phyloP scores from a whole-genome alignment of 2,113 vertebrate genomes.

The Entelurus aequoreus region DNA sequence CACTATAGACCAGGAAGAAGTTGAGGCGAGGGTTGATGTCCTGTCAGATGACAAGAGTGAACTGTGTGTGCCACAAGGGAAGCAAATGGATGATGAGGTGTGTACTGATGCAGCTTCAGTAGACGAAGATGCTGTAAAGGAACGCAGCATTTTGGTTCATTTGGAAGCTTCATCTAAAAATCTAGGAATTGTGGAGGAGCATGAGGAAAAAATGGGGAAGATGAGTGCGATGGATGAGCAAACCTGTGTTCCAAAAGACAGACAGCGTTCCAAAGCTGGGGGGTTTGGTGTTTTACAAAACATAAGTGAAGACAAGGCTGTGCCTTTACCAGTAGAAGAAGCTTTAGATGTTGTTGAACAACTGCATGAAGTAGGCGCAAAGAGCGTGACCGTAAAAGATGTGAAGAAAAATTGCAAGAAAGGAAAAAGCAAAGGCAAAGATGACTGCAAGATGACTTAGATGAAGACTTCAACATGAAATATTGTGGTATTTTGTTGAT shows the following conservation, averaged over 20 bases:
- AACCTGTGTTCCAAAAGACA: not conserved
- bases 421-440: constrained; percentile 77
- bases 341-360: constrained; percentile 23
- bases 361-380: constrained; percentile 20
- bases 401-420: constrained; percentile 61
- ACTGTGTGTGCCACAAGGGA: not conserved
- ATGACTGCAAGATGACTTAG: constrained; percentile 84
- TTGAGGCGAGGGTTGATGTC: constrained; percentile 26
- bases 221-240: constrained; percentile 1
- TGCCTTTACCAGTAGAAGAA: constrained; percentile 15
- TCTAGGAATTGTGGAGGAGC: constrained; percentile 1
- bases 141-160: constrained; percentile 1
- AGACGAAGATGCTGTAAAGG: constrained; percentile 11
- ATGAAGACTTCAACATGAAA: not conserved
- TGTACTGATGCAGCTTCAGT: not conserved
- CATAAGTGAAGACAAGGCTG: constrained; percentile 8
- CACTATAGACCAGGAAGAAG: constrained; percentile 1
- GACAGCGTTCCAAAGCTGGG: not conserved
- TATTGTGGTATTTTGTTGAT: not conserved
- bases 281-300: not conserved
- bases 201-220: not conserved
- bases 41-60: constrained; percentile 10
- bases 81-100: constrained; percentile 5
- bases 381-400: constrained; percentile 52
- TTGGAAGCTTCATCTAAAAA: not conserved